These are phyloP conservation scores for Paratrypauchen microcephalus DNA, from an alignment of 2,797 vertebrate genomes.

Conservation along the genomic window DNA sequence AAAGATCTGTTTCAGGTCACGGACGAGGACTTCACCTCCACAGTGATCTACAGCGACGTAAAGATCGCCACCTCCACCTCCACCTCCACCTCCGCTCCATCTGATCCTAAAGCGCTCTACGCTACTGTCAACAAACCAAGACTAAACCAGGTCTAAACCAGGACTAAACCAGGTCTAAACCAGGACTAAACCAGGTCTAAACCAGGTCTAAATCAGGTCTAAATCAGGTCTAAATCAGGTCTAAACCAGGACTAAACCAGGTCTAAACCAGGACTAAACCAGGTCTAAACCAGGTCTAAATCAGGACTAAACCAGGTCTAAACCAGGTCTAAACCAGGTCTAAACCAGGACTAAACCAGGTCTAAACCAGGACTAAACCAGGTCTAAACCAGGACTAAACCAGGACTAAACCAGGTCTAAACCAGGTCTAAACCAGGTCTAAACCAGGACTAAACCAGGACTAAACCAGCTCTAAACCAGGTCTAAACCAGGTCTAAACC, in stretches of 20 bases:
- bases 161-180: not conserved
- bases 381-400: too few relatives aligned
- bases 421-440: too few relatives aligned
- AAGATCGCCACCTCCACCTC: too few relatives aligned
- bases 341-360: not conserved
- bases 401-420: too few relatives aligned
- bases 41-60: slow-evolving; percentile 18
- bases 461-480: too few relatives aligned
- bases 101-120: slow-evolving; percentile 9
- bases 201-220: not conserved
- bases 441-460: too few relatives aligned
- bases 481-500: not conserved
- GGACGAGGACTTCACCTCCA: not conserved
- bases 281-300: not conserved
- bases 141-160: not conserved
- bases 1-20: not conserved
- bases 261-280: not conserved
- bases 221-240: not conserved
- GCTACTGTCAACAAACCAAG: slow-evolving; percentile 1
- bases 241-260: not conserved
- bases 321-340: not conserved
- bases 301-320: not conserved
- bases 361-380: too few relatives aligned
- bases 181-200: not conserved
- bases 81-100: not conserved